Percentiles rank a stretch among this genome's conserved stretches.
These are phyloP conservation scores for Acanthosepion pharaonis DNA, from an alignment of 2,888 invertebrate species.

Conservation along the genomic window DNA sequence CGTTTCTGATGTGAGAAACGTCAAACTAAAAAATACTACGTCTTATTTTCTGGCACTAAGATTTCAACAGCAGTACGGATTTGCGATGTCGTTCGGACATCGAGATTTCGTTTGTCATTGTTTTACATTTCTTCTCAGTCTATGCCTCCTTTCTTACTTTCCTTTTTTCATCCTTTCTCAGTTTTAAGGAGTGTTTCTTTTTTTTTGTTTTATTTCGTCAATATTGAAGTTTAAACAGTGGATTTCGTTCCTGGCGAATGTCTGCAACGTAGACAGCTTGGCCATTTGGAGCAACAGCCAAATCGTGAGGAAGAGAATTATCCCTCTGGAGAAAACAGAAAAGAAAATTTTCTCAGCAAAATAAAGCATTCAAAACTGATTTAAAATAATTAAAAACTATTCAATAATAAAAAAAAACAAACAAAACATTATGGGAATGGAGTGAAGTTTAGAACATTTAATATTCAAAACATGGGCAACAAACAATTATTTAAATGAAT, in stretches of 20 bases:
- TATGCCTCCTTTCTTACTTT: neutral
- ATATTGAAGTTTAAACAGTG: slow-evolving; percentile 37
- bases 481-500: no score
- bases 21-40: neutral
- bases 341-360: neutral
- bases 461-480: no score
- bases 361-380: neutral
- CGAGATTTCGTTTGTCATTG: neutral
- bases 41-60: neutral
- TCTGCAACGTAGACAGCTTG: slow-evolving; percentile 85
- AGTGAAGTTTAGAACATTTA: no score
- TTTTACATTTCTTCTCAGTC: neutral
- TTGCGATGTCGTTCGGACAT: neutral
- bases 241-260: slow-evolving; percentile 76
- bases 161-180: neutral
- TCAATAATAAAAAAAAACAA: no score
- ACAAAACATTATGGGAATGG: no score
- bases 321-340: neutral
- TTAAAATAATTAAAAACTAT: neutral
- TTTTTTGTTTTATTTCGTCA: neutral
- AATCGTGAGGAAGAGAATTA: slow-evolving; percentile 86
- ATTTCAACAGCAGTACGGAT: neutral
- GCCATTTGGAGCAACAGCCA: slow-evolving; percentile 83
- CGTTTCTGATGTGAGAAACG: neutral
- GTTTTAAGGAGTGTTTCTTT: neutral